Base-by-base conservation (phyloP, 2,113 vertebrate species). In the Tinamus guttatus region DNA sequence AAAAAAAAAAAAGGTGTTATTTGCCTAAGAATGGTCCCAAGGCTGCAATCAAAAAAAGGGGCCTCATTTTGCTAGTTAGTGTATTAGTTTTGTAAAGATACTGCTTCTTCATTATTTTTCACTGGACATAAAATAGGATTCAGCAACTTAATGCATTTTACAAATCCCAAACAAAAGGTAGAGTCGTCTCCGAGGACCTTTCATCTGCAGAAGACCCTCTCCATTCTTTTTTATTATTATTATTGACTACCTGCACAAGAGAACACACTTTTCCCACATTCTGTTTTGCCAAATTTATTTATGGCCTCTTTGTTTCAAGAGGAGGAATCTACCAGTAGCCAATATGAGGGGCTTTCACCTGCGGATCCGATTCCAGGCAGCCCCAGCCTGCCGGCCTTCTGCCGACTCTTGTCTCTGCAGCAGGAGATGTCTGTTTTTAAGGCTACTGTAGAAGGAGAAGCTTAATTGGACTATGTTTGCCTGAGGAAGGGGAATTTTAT, bases 91-190 rank as follows among this genome's bases (percentile, higher is more conserved):
- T 71, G 58, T 32, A 87, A 82, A 54, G 27, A 36, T 36, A 62
- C 17, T 59, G 62, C 70, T 85, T 91, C 27, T 67, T 90, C 36
- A 18, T 90, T 93, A 52, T 81, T 90, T 95, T 81, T 34, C 25
- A 51, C 56, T 63, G 40, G 68, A 89, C 11, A 2, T 85, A 64
- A 87, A 91, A 62, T 6, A 6, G 3, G 52, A 54, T 10, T 90
- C 87, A 65, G 22, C 22, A 70, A 62, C 36, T 69, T 43, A 89
- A 32, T 4, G 2, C 12, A 25, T 19, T 87, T 45, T 49, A 30
- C 25, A 34, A 74, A 91, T 76, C 59, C 75, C 60, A 76, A 82
- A 21, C 40, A 81, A 86, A 83, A 40, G 54, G 9, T 8, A 47
- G 9, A 15, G 60, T 78, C 41, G 75, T 43, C 34, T 85, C 22